Conservation (phyloP, 1,140 invertebrate species). For the Pseudomyrmex flavicornis region DNA sequence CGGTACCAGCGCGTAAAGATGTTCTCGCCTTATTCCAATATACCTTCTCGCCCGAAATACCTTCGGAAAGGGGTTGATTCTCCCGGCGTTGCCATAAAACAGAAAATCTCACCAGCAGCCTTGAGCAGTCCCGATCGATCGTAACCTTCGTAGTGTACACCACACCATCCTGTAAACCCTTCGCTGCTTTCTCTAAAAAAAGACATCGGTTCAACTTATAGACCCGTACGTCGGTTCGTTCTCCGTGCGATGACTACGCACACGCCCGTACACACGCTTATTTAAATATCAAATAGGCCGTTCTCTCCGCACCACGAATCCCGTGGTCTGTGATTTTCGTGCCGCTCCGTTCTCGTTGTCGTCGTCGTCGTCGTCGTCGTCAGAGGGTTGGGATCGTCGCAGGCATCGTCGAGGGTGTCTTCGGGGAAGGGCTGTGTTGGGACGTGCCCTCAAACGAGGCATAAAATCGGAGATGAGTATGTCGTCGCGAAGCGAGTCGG, state of each 20-base stretch:
- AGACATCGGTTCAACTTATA: slow-evolving; percentile 56
- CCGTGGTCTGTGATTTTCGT: slow-evolving; percentile 73
- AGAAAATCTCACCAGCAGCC: slow-evolving; percentile 52
- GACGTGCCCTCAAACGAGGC: slow-evolving; percentile 71
- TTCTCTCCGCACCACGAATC: slow-evolving; percentile 40
- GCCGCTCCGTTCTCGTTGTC: slow-evolving; percentile 40
- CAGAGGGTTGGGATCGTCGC: slow-evolving; percentile 59
- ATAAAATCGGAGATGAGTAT: slow-evolving; percentile 77
- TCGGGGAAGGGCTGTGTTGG: slow-evolving; percentile 59
- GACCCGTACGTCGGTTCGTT: slow-evolving; percentile 37
- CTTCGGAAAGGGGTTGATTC: slow-evolving; percentile 16
- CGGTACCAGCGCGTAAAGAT: slow-evolving; percentile 30
- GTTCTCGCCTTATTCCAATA: slow-evolving; percentile 42
- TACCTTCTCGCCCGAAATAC: slow-evolving; percentile 25
- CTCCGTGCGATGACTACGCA: slow-evolving; percentile 1
- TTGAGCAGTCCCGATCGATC: slow-evolving; percentile 58
- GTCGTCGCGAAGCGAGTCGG: slow-evolving; percentile 68
- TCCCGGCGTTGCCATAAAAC: slow-evolving; percentile 26
- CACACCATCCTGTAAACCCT: not conserved
- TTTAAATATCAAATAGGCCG: slow-evolving; percentile 74
- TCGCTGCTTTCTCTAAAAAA: slow-evolving; percentile 48
- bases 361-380: slow-evolving; percentile 17
- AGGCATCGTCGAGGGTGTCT: slow-evolving; percentile 39
- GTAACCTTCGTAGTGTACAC: slow-evolving; percentile 55
- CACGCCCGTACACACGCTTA: slow-evolving; percentile 55